phyloP scores from a whole-genome alignment of 2,888 invertebrate species.

The Idaea straminata region DNA sequence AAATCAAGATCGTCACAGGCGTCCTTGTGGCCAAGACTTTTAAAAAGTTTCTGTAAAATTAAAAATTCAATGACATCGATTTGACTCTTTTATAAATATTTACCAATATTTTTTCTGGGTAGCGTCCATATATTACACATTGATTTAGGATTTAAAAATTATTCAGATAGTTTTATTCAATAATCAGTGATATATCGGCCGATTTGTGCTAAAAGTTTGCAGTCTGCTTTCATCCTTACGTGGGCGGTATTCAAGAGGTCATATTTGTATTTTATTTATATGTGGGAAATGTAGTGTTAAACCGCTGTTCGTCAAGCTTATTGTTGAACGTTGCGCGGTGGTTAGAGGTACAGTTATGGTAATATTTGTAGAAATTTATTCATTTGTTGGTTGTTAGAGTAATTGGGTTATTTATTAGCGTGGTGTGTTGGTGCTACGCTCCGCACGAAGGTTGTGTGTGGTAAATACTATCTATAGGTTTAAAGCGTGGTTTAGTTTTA shows the following conservation, averaged over 20 bases:
- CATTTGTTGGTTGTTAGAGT: background rate
- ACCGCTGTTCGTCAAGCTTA: background rate
- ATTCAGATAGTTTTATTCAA: background rate
- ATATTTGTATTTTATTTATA: background rate
- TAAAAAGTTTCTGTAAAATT: too few species aligned
- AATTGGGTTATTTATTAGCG: background rate
- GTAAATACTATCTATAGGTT: too few species aligned
- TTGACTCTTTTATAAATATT: too few species aligned
- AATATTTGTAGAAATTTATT: background rate
- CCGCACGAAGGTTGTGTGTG: too few species aligned
- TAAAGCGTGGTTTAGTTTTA: background rate
- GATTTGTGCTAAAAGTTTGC: background rate
- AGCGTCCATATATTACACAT: too few species aligned
- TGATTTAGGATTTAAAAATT: background rate
- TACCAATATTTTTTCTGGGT: too few species aligned
- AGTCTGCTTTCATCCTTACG: background rate
- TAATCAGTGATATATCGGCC: background rate
- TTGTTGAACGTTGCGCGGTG: background rate
- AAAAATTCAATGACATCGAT: too few species aligned
- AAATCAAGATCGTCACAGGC: too few species aligned
- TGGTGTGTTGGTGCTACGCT: background rate
- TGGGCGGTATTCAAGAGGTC: background rate
- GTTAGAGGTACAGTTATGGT: background rate
- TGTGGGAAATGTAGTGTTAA: background rate
- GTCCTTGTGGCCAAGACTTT: too few species aligned